phyloP scores from a whole-genome alignment of 2,113 vertebrate genomes.

The Amphiprion ocellaris region DNA sequence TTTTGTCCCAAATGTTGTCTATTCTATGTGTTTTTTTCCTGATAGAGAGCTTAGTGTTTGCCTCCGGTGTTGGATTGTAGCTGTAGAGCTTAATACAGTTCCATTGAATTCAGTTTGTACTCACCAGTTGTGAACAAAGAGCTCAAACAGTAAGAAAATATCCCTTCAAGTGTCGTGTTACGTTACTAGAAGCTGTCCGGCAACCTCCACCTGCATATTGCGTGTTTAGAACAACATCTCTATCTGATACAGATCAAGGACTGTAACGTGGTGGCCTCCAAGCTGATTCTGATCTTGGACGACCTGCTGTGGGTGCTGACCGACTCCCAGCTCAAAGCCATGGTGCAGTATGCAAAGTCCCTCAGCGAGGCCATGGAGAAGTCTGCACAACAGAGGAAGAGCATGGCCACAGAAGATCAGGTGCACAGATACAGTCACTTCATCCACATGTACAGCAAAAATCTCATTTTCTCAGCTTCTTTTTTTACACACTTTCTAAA shows the following conservation, averaged over 20 bases:
- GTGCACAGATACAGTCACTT: conserved; percentile 28
- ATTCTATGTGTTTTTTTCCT: too few species aligned
- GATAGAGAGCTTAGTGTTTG: too few species aligned
- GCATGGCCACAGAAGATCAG: conserved; percentile 91
- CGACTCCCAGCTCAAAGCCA: conserved; percentile 98
- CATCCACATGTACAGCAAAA: not conserved
- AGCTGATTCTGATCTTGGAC: conserved; percentile 95
- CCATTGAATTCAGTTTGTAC: too few species aligned
- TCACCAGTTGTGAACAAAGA: too few species aligned
- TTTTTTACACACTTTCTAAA: not conserved
- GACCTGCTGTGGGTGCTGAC: conserved; percentile 99
- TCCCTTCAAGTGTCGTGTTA: too few species aligned
- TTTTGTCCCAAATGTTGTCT: not conserved
- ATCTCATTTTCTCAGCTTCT: not conserved
- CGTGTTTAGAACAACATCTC: conserved; percentile 10
- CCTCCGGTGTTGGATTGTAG: too few species aligned
- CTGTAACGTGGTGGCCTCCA: conserved; percentile 97
- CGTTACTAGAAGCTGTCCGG: too few species aligned
- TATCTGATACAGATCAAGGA: conserved; percentile 89
- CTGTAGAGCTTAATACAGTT: too few species aligned
- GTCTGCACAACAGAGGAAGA: conserved; percentile 97
- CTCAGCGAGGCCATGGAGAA: conserved; percentile 98
- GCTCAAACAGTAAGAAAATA: too few species aligned
- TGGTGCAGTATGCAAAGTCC: conserved; percentile 99
- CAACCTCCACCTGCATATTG: conserved; percentile 17